Evolutionary conservation across 2,797 vertebrate genomes (phyloP), one percentile per base, ranked within the genome.

Genomic region (Sebastes matsubarae): DNA sequence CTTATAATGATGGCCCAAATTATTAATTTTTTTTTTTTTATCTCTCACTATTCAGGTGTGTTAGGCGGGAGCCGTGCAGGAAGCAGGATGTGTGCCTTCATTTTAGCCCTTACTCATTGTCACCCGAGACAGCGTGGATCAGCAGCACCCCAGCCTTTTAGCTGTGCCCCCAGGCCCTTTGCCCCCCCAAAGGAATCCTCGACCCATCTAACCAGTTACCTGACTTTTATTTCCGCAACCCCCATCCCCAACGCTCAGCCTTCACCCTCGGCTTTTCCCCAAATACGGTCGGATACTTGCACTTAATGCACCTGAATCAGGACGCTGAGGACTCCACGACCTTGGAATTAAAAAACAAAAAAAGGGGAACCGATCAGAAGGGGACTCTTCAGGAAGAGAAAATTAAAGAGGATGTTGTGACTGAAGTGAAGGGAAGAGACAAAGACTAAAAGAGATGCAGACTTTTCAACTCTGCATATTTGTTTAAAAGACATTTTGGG

Each of bases 51-150:
- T 94, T 69, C 95, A 99, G 98, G 98, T 99, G 96, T 99, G 98
- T 97, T 99, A 99, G 96, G 94, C 94, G 74, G 95, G 95, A 95
- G 95, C 96, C 87, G 95, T 95, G 83, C 88, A 86, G 88, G 91
- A 94, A 96, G 93, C 97, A 97, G 98, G 97, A 97, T 95, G 97
- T 96, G 98, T 99, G 98, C 98, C 98, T 99, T 99, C 98, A 99
- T 98, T 97, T 97, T 96, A 97, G 95, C 97, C 96, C 97, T 96
- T 94, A 96, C 96, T 97, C 97, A 97, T 98, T 93, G 95, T 97
- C 97, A 96, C 97, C 96, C 93, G 86, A 95, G 94, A 95, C 92
- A 72, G 89, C 81, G 96, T 96, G 97, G 97, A 97, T 96, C 96
- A 96, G 90, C 96, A 95, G 85, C 96, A 94, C 87, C 89, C 88